These are phyloP conservation scores for Frieseomelitta varia DNA, from an alignment of 1,140 invertebrate genomes.

Conservation along the genomic window DNA sequence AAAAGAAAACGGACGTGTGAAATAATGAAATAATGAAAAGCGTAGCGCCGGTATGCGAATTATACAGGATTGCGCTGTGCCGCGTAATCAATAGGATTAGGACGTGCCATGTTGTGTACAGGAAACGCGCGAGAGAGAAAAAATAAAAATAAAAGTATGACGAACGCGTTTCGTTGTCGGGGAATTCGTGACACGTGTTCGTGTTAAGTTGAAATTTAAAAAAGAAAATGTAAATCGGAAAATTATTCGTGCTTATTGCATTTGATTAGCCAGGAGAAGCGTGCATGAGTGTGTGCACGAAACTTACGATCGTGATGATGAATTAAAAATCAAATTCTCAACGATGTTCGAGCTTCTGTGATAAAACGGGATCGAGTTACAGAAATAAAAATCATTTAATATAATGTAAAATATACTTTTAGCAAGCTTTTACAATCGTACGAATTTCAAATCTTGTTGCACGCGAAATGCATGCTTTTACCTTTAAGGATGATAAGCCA, in stretches of 20 bases:
- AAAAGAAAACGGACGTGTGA: background rate
- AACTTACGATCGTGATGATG: constrained; percentile 24
- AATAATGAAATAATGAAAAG: background rate
- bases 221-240: background rate
- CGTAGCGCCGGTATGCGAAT: constrained; percentile 26
- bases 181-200: constrained; percentile 12
- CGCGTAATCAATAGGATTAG: constrained; percentile 72
- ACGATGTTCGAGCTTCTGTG: constrained; percentile 22
- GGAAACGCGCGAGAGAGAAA: constrained; percentile 7
- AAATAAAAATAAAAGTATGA: background rate
- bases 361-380: constrained; percentile 24
- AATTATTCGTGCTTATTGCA: constrained; percentile 10
- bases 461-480: constrained; percentile 33
- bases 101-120: constrained; percentile 80
- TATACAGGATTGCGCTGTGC: background rate
- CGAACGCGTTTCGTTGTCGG: constrained; percentile 3
- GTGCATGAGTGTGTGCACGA: constrained; percentile 35
- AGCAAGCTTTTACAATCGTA: constrained; percentile 6
- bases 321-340: background rate
- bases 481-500: constrained; percentile 56
- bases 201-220: constrained; percentile 20
- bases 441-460: constrained; percentile 42
- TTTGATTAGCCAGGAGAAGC: constrained; percentile 10
- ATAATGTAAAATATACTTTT: background rate
- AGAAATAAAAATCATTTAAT: constrained; percentile 9